A percentile compares a stretch with the other conserved stretches of the same genome.
phyloP scores from a whole-genome alignment of 92 coral and sea anemone genomes.

The Bergia puertoricense region DNA sequence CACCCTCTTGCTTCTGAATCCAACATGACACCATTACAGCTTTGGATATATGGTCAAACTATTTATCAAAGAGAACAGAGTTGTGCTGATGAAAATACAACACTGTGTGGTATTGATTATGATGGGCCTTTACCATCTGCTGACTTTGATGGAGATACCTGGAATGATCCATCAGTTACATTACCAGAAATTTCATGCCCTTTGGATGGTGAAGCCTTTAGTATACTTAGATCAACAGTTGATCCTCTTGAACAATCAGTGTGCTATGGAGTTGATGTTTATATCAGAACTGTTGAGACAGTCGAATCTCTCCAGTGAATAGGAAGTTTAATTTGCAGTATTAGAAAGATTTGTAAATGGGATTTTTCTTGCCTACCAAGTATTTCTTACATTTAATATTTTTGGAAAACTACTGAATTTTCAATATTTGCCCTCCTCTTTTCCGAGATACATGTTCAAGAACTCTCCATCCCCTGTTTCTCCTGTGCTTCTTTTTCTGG shows the following conservation, averaged over 20 bases:
- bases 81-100: neutral
- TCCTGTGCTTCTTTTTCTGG: no score
- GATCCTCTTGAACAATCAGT: slow-evolving; percentile 44
- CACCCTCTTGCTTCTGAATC: slow-evolving; percentile 65
- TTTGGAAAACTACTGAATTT: no score
- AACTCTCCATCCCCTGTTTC: no score
- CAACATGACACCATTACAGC: slow-evolving; percentile 72
- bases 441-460: no score
- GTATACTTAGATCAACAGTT: slow-evolving; percentile 22
- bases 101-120: neutral
- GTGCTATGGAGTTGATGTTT: slow-evolving; percentile 58
- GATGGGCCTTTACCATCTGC: slow-evolving; percentile 61
- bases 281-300: slow-evolving; percentile 41
- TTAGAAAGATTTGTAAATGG: no score
- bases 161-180: slow-evolving; percentile 45
- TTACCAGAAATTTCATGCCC: slow-evolving; percentile 60
- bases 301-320: slow-evolving; percentile 25
- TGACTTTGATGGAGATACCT: slow-evolving; percentile 49
- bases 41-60: slow-evolving; percentile 64
- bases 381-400: no score
- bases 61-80: neutral
- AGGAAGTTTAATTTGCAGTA: no score
- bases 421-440: no score
- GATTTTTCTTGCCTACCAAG: no score
- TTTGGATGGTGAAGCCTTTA: neutral